phyloP scores from a whole-genome alignment of 2,888 invertebrate species.

The Drosophila stalkeri region DNA sequence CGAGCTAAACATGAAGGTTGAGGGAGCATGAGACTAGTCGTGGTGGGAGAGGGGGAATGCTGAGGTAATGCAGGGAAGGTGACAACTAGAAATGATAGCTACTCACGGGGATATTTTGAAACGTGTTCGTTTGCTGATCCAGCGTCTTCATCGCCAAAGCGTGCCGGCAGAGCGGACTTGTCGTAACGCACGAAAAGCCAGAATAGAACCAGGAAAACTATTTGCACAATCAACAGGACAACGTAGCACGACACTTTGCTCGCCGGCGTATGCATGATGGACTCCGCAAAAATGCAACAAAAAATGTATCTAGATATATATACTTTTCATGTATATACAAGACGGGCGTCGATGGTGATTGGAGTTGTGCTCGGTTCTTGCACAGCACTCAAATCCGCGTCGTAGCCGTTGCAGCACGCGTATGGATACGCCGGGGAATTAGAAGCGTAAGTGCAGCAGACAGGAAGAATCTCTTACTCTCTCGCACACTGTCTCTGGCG shows the following conservation, averaged over 20 bases:
- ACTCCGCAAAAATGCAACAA: constrained; percentile 15
- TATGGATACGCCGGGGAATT: constrained; percentile 60
- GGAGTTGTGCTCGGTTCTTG: constrained; percentile 35
- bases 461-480: constrained; percentile 49
- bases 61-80: background rate
- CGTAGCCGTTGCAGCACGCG: constrained; percentile 70
- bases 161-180: constrained; percentile 81
- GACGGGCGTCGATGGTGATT: constrained; percentile 35
- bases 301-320: constrained; percentile 6
- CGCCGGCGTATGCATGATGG: constrained; percentile 83
- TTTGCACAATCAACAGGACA: constrained; percentile 86
- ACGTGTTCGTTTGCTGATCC: constrained; percentile 84
- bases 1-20: background rate
- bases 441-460: constrained; percentile 59
- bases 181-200: constrained; percentile 86
- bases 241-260: constrained; percentile 84
- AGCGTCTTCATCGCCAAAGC: constrained; percentile 71
- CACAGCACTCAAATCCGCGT: constrained; percentile 58
- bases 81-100: constrained; percentile 54
- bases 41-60: background rate
- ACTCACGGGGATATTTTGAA: constrained; percentile 85
- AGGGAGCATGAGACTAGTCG: too few species aligned
- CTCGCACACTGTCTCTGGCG: background rate
- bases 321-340: background rate
- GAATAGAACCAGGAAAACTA: constrained; percentile 86